Base-by-base conservation (phyloP, 2,113 vertebrate genomes). In the Ancistrus triradiatus region DNA sequence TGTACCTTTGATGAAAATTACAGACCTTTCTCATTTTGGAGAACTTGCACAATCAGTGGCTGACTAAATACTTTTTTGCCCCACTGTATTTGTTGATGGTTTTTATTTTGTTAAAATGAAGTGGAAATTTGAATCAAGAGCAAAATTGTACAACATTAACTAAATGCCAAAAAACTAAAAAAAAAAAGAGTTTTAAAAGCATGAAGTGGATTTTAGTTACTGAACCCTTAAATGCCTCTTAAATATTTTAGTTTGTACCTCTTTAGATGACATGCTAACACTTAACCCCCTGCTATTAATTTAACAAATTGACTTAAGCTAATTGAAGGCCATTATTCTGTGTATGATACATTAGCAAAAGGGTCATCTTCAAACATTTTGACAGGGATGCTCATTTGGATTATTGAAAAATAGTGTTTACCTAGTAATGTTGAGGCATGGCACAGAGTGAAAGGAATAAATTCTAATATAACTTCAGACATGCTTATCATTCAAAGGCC, bases 271-370 rank as follows among this genome's bases (percentile, higher is more conserved):
- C 72, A 69, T 58, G 22, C 64, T 80, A 82, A 77, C 81, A 73
- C 79, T 78, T 74, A 70, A 73, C 73, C 73, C 71, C 75, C 72
- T 63, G 51, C 75, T 72, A 81, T 84, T 85, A 77, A 83, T 83
- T 82, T 85, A 78, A 64, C 70, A 77, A 86, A 86, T 78, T 72
- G 77, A 81, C 72, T 80, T 28, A 4, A 75, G 82, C 72, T 86
- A 84, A 86, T 86, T 87, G 77, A 66, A 77, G 74, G 78, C 80
- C 68, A 83, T 86, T 86, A 81, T 82, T 70, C 3, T 74, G 66
- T 73, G 69, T 77, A 77, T 83, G 66, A 84, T 80, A 72, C 73
- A 82, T 82, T 82, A 73, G 77, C 74, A 74, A 63, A 46, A 55
- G 73, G 25, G 38, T 72, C 59, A 69, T 46, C 76, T 76, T 77